Base-by-base conservation (phyloP, 2,113 vertebrate species). In the Centropristis striata region DNA sequence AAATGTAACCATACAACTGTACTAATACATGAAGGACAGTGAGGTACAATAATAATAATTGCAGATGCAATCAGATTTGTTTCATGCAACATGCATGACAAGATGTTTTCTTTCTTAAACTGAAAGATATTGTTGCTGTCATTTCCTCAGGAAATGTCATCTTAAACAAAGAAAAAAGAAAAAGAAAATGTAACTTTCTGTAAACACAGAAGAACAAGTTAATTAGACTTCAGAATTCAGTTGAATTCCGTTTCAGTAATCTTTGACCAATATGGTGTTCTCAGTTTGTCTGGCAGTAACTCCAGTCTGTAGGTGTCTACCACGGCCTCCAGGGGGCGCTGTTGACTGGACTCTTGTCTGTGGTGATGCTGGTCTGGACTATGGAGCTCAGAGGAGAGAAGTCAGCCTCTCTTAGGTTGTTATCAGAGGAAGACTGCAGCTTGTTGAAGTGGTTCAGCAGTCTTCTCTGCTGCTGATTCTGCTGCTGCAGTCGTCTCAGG, bases 261-360 rank as follows among this genome's bases (percentile, higher is more conserved):
- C 37, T 53, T 55, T 54, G 80, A 90, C 73, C 83, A 83, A 80
- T 51, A 53, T 86, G 83, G 67, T 83, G 82, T 20, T 46, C 13
- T 83, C 6, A 58, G 64, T 74, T n/a, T 49, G 79, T 72, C 23
- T 65, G 67, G 11, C 14, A 23, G 47, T 27, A 32, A 2, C 37
- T 78, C 28, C 67, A 78, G 70, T 65, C 57, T 80, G 79, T 61
- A 77, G 63, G 54, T 36, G 50, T 88, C 87, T 91, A 84, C 86
- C 58, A 91, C 16, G 87, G 91, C 72, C 92, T 92, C 92, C 91
- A 94, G 88, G 36, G 81, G 87, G 71, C 18, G 15, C 58, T 76
- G 65, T 65, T 83, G 66, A 65, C 75, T 80, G 69, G 59, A 67
- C 69, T 83, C 73, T 77, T 85, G 25, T 87, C 86, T 86, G 85